These are phyloP conservation scores for Acanthoscelides obtectus DNA, from an alignment of 2,888 invertebrate species.

Conservation along the genomic window DNA sequence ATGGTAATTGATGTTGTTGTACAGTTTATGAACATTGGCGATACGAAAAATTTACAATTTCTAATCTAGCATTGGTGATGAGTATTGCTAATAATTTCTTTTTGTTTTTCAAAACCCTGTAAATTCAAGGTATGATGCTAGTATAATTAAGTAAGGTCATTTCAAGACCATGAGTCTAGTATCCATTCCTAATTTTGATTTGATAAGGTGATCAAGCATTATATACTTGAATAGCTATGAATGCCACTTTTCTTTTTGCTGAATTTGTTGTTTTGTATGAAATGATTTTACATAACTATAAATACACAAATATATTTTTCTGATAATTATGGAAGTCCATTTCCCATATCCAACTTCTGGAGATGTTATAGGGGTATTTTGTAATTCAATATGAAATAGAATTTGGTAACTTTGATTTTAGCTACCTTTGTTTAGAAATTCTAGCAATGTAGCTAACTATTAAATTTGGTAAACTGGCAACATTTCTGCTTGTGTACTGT, in stretches of 20 bases:
- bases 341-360: too few relatives aligned
- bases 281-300: background rate
- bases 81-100: background rate
- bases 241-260: background rate
- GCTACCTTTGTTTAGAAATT: too few relatives aligned
- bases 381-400: too few relatives aligned
- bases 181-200: background rate
- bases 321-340: too few relatives aligned
- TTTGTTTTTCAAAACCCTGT: background rate
- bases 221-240: background rate
- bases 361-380: too few relatives aligned
- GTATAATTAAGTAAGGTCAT: background rate
- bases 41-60: background rate
- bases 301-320: too few relatives aligned
- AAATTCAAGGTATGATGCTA: background rate
- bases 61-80: background rate
- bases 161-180: background rate
- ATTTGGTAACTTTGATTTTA: too few relatives aligned
- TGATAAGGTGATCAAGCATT: too few relatives aligned
- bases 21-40: background rate
- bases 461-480: too few relatives aligned
- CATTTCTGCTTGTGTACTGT: too few relatives aligned
- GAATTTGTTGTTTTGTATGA: background rate
- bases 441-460: too few relatives aligned
- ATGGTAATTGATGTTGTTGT: background rate